Evolutionary conservation across 2,797 vertebrate species (phyloP).

Genomic region (Anas capensis): DNA sequence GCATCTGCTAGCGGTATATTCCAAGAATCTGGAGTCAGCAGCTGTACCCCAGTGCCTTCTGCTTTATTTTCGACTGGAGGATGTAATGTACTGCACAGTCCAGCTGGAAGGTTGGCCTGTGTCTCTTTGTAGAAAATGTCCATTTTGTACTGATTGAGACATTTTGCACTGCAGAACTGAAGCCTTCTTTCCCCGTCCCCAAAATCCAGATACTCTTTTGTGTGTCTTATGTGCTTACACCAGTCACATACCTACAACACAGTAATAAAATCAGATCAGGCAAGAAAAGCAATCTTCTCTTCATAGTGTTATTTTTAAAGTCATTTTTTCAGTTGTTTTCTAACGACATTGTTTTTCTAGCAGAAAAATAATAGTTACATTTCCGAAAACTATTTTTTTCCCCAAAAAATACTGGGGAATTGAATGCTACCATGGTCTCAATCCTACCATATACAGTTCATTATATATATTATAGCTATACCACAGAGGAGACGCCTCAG

Average conservation of each 20-base stretch:
- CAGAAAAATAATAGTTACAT: not conserved
- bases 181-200: slow-evolving; percentile 97
- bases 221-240: slow-evolving; percentile 99
- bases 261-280: slow-evolving; percentile 81
- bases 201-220: slow-evolving; percentile 99
- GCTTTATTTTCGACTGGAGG: slow-evolving; percentile 90
- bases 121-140: slow-evolving; percentile 99
- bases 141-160: slow-evolving; percentile 99
- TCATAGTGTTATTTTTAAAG: slow-evolving; percentile 66
- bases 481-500: not conserved
- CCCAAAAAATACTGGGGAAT: not conserved
- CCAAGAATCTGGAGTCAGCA: slow-evolving; percentile 99
- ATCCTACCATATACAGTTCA: not conserved
- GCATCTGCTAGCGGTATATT: slow-evolving; percentile 93
- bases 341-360: slow-evolving; percentile 58
- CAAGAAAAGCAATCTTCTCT: slow-evolving; percentile 76
- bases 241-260: slow-evolving; percentile 98
- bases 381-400: slow-evolving; percentile 3
- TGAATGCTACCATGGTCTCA: not conserved
- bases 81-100: slow-evolving; percentile 92
- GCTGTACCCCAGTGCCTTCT: slow-evolving; percentile 91
- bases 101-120: slow-evolving; percentile 95
- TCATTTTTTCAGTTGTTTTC: slow-evolving; percentile 62
- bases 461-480: not conserved
- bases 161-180: slow-evolving; percentile 99